Evolutionary conservation across 2,113 vertebrate species (phyloP).

Genomic region (Bettongia penicillata): DNA sequence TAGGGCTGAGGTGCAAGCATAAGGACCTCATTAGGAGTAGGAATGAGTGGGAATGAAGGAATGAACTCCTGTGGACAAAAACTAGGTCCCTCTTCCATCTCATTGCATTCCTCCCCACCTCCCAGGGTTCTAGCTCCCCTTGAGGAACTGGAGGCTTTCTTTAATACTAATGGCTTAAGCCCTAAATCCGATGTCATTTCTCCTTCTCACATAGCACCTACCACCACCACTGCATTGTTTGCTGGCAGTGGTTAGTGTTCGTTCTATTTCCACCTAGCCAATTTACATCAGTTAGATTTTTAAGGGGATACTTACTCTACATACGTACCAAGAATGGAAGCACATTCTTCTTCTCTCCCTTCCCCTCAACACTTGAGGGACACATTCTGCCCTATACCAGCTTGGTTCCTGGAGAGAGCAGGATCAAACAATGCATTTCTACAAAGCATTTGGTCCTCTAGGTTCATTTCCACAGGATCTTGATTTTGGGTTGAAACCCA

Average conservation of each 20-base stretch:
- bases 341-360: background rate
- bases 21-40: too few relatives aligned
- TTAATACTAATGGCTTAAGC: background rate
- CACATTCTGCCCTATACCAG: background rate
- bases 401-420: background rate
- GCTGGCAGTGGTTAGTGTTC: background rate
- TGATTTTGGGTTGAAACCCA: background rate
- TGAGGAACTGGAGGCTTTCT: background rate
- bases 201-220: fast-evolving
- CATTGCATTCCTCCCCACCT: background rate
- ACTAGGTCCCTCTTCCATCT: background rate
- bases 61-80: background rate
- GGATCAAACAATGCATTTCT: background rate
- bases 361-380: background rate
- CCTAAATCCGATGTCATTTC: background rate
- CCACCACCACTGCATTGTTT: background rate
- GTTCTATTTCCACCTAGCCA: background rate
- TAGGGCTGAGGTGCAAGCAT: too few relatives aligned
- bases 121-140: background rate
- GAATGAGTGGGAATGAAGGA: too few relatives aligned
- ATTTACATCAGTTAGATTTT: background rate
- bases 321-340: background rate
- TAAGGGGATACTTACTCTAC: background rate
- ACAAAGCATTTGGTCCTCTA: background rate
- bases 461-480: background rate